A percentile compares a stretch with the other conserved stretches of the same genome.
These are phyloP conservation scores for Myiozetetes cayanensis DNA, from an alignment of 2,113 vertebrate genomes.

Conservation along the genomic window DNA sequence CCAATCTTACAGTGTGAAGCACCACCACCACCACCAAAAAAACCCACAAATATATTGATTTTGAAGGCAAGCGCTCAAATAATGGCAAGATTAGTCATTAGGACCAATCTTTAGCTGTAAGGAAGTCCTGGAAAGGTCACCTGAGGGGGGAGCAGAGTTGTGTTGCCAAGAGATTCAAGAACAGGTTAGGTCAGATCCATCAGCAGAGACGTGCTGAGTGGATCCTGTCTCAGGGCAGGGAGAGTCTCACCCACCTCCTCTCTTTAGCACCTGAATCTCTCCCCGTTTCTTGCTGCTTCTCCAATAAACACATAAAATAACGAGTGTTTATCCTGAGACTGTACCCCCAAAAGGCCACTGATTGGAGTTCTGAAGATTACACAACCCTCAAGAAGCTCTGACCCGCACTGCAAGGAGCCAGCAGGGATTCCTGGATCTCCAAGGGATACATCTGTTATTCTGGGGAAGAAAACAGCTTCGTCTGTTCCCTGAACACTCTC, in stretches of 20 bases:
- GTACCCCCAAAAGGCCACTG: background rate
- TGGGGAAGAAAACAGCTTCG: background rate
- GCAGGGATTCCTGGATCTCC: background rate
- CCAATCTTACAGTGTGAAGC: background rate
- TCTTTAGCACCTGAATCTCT: background rate
- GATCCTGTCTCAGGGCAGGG: background rate
- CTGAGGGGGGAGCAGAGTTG: background rate
- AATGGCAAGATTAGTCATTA: background rate
- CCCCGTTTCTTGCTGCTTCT: background rate
- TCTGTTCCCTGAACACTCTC: background rate
- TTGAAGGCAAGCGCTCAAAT: background rate
- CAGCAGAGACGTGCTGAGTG: background rate
- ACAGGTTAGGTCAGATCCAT: background rate
- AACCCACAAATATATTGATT: background rate
- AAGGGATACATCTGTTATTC: background rate
- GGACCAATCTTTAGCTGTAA: background rate
- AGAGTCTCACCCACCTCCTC: background rate
- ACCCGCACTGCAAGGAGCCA: background rate
- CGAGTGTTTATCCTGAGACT: background rate
- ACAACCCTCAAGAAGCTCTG: background rate
- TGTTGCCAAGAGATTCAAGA: background rate
- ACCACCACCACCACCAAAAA: background rate
- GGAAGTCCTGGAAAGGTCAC: background rate
- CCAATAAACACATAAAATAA: background rate
- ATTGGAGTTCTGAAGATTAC: background rate